Percentiles rank a stretch among this genome's conserved stretches.
phyloP scores from a whole-genome alignment of 2,113 vertebrate genomes.

The Phaethornis superciliosus region DNA sequence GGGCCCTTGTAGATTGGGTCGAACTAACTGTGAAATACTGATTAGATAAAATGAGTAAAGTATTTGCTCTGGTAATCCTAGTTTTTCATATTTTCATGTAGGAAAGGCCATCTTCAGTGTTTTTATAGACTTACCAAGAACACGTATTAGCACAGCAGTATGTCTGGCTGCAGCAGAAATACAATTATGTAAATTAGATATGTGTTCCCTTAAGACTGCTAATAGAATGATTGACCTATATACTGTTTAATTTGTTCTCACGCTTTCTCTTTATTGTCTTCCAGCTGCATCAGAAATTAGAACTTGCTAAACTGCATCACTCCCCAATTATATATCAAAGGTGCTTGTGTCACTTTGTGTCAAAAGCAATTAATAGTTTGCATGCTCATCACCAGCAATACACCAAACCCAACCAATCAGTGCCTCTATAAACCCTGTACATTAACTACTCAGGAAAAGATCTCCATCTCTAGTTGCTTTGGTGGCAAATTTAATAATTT shows the following conservation, averaged over 20 bases:
- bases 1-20: neutral
- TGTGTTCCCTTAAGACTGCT: slow-evolving; percentile 72
- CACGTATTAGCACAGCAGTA: slow-evolving; percentile 65
- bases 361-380: slow-evolving; percentile 59
- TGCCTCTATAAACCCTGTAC: neutral
- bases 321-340: slow-evolving; percentile 71
- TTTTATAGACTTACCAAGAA: slow-evolving; percentile 58
- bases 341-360: slow-evolving; percentile 49
- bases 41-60: slow-evolving; percentile 34
- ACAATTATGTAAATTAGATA: slow-evolving; percentile 79
- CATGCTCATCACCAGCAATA: neutral
- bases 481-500: no score
- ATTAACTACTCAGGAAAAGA: neutral
- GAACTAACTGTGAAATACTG: slow-evolving; percentile 32
- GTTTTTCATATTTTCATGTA: neutral
- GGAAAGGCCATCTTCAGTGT: slow-evolving; percentile 30
- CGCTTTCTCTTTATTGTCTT: slow-evolving; percentile 71
- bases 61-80: slow-evolving; percentile 19
- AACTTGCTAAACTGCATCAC: slow-evolving; percentile 64
- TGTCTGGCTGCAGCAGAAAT: slow-evolving; percentile 72
- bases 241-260: slow-evolving; percentile 73
- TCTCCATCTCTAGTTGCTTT: neutral
- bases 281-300: slow-evolving; percentile 73
- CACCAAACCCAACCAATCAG: neutral
- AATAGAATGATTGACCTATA: slow-evolving; percentile 82